Conservation (phyloP, 1,140 invertebrate species). For the Drosophila biarmipes region DNA sequence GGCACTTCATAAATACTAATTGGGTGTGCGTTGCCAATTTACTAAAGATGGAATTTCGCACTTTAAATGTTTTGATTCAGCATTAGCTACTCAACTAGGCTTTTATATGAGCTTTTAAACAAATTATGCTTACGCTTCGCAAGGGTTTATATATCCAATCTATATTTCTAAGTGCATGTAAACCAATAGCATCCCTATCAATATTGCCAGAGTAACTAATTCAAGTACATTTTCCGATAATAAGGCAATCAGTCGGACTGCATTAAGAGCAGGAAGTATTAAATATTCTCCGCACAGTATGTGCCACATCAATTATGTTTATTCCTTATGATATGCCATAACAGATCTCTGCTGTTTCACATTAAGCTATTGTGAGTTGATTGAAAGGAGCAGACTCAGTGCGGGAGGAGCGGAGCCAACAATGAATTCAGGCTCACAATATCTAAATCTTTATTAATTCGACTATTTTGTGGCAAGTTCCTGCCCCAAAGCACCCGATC, state of each 20-base stretch:
- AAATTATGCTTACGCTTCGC: no score
- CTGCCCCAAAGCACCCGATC: neutral
- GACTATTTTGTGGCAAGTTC: constrained; percentile 61
- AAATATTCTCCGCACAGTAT: constrained; percentile 22
- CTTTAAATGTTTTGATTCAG: no score
- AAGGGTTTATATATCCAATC: no score
- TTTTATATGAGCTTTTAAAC: no score
- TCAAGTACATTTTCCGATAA: constrained; percentile 2
- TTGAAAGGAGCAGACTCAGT: constrained; percentile 51
- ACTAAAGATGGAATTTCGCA: neutral
- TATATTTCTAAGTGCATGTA: no score
- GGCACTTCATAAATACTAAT: neutral
- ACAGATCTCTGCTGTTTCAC: constrained; percentile 44
- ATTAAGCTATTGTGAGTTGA: constrained; percentile 38
- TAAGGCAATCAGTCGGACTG: constrained; percentile 30
- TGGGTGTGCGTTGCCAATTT: neutral
- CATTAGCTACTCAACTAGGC: no score
- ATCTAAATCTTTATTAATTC: constrained; percentile 82
- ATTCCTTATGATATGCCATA: constrained; percentile 46
- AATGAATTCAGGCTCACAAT: constrained; percentile 63
- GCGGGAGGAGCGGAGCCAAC: neutral
- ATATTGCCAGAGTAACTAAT: neutral
- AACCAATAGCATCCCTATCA: no score
- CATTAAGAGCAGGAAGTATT: constrained; percentile 22
- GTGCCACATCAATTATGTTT: constrained; percentile 36